Evolutionary conservation across 2,113 vertebrate genomes (phyloP).

Genomic region (Lontra canadensis): DNA sequence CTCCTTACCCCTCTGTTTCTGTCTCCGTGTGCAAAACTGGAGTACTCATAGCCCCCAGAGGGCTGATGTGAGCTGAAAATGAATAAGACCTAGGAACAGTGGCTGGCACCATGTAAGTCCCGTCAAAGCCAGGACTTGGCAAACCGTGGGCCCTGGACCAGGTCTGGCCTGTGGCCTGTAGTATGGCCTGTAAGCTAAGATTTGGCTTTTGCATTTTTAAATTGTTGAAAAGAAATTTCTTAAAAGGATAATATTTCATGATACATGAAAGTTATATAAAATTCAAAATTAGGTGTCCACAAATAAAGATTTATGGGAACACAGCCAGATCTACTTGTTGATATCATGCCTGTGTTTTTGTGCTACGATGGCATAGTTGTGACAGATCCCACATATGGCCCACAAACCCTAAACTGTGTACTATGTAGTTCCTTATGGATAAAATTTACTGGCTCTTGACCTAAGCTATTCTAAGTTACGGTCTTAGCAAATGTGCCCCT

Average conservation of each 20-base stretch:
- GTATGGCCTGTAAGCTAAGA: background rate
- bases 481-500: too few relatives aligned
- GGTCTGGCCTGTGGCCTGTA: background rate
- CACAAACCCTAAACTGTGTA: background rate
- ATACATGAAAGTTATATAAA: background rate
- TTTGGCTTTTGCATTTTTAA: background rate
- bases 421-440: background rate
- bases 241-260: background rate
- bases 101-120: background rate
- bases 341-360: background rate
- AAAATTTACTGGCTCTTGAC: background rate
- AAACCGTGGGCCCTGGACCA: rapidly evolving
- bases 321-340: background rate
- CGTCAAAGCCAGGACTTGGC: background rate
- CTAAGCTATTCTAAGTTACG: background rate
- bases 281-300: background rate
- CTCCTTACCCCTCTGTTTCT: background rate
- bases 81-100: background rate
- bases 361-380: rapidly evolving
- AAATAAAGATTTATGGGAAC: background rate
- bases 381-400: background rate
- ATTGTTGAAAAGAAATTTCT: background rate
- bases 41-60: background rate
- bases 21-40: background rate
- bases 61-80: background rate